phyloP scores from a whole-genome alignment of 2,888 invertebrate species.

The Dastarcus helophoroides region DNA sequence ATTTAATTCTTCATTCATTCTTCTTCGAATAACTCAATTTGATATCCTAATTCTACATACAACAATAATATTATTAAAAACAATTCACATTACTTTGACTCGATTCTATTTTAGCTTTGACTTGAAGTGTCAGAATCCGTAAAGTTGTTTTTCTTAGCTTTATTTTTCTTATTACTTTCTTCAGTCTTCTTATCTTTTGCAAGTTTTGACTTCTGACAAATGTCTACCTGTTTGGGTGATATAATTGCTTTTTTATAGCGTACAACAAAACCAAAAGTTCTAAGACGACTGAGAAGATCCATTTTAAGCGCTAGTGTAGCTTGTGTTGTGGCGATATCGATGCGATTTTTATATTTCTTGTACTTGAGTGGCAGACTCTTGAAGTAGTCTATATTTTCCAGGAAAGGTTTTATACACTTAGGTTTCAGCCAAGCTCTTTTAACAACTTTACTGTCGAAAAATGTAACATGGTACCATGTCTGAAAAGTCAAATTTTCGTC shows the following conservation, averaged over 20 bases:
- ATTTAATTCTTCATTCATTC: too few relatives aligned
- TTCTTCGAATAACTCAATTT: too few relatives aligned
- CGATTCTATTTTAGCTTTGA: too few relatives aligned
- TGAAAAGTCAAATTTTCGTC: constrained; percentile 9
- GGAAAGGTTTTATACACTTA: constrained; percentile 14
- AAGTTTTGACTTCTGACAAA: too few relatives aligned
- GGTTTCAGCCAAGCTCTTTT: constrained; percentile 19
- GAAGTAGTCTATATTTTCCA: constrained; percentile 11
- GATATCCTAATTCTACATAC: too few relatives aligned
- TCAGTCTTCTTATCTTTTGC: too few relatives aligned
- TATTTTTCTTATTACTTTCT: too few relatives aligned
- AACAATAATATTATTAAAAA: too few relatives aligned
- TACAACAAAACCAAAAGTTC: constrained; percentile 16
- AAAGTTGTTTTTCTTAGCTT: too few relatives aligned
- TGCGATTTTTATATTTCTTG: constrained; percentile 11
- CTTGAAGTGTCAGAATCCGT: too few relatives aligned
- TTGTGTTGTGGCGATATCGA: constrained; percentile 13
- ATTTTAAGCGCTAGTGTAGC: constrained; percentile 16
- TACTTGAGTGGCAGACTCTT: constrained; percentile 5
- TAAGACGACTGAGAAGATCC: constrained; percentile 15
- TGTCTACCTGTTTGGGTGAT: too few relatives aligned
- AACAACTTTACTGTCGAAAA: constrained; percentile 17
- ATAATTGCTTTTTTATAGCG: constrained; percentile 13
- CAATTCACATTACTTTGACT: too few relatives aligned
- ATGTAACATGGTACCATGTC: constrained; percentile 22